Conservation (phyloP, 2,113 vertebrate genomes). For the Chamaea fasciata region DNA sequence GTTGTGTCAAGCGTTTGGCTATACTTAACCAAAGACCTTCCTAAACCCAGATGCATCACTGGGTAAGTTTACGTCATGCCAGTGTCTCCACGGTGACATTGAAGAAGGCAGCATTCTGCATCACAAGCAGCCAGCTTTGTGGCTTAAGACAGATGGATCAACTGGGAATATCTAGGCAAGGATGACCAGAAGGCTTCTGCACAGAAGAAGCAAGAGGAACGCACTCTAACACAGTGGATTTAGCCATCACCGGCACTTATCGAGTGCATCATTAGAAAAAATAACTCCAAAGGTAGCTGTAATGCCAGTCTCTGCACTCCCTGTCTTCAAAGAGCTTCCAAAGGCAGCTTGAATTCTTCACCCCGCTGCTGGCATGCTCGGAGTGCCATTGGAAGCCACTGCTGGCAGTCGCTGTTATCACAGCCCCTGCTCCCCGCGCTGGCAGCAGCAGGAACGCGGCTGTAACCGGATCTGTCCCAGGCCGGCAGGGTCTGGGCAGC, state of each 20-base stretch:
- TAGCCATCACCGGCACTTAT: not conserved
- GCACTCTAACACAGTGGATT: not conserved
- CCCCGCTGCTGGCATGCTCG: not conserved
- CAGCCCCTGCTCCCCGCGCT: not conserved
- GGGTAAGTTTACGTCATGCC: not conserved
- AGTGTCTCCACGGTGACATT: not conserved
- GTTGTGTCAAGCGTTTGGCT: not conserved
- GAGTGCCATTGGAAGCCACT: not conserved
- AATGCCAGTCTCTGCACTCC: not conserved
- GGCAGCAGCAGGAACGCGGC: not conserved
- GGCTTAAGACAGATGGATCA: not conserved
- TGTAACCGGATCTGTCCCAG: not conserved
- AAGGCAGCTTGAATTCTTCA: slow-evolving; percentile 22
- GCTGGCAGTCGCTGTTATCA: not conserved
- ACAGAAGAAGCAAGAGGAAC: not conserved
- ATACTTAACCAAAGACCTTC: not conserved
- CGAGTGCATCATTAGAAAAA: not conserved
- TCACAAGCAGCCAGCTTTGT: not conserved
- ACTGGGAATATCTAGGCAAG: not conserved
- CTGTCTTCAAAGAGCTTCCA: slow-evolving; percentile 11
- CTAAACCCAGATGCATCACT: not conserved
- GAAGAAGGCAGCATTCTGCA: not conserved
- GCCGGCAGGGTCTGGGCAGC: not conserved
- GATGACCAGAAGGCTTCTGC: not conserved
- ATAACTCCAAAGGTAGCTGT: not conserved